Conservation (phyloP, 2,888 invertebrate genomes). For the Linyphia triangularis region DNA sequence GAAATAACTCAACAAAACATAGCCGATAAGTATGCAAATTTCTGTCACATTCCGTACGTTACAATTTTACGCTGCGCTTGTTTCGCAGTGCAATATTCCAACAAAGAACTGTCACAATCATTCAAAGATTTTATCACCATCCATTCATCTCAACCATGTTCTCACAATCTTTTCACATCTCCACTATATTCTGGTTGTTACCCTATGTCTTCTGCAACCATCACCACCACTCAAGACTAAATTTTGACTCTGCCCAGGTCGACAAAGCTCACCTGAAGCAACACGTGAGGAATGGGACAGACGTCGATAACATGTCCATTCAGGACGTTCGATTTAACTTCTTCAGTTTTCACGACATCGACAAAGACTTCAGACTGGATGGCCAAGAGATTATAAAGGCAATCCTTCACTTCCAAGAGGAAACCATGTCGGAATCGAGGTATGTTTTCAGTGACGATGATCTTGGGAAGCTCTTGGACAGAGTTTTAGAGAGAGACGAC, state of each 20-base stretch:
- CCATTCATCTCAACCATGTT: not conserved
- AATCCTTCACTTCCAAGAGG: not conserved
- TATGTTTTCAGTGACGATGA: not conserved
- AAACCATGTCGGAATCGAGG: not conserved
- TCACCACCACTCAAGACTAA: not conserved
- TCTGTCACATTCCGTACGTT: not conserved
- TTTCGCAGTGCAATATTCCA: not conserved
- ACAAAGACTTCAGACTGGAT: constrained; percentile 21
- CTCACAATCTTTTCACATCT: not conserved
- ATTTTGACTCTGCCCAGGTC: not conserved
- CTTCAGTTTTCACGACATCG: constrained; percentile 23
- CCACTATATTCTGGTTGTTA: not conserved
- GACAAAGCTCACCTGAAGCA: constrained; percentile 1
- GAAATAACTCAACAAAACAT: too few relatives aligned
- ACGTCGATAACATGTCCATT: not conserved
- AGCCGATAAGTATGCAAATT: not conserved
- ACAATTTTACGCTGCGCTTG: not conserved
- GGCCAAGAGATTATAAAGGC: constrained; percentile 10
- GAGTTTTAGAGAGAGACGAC: not conserved
- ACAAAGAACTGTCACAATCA: not conserved
- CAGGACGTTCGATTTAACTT: not conserved
- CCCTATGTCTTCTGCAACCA: not conserved
- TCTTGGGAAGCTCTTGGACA: not conserved
- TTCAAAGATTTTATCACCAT: not conserved
- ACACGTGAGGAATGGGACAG: not conserved